Base-by-base conservation (phyloP, 1,140 invertebrate genomes). In the Saccostrea glomerata region DNA sequence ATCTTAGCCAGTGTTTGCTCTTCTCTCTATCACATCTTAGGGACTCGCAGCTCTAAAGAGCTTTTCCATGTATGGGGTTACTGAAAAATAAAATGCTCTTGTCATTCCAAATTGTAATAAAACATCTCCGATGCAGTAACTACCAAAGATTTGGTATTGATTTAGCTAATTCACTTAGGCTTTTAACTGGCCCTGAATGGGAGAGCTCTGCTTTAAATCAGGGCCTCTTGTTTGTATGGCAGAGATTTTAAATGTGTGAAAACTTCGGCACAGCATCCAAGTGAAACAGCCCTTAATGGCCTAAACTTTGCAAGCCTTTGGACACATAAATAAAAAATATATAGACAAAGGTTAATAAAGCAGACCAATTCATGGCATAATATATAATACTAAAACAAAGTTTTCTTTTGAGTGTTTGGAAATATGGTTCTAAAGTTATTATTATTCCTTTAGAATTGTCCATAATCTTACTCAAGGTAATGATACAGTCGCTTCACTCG, bases 71-170 rank as follows among this genome's bases (percentile, higher is more conserved):
- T 77, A 77, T 30, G 23, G 70, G 70, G 70, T 77, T 77, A 77
- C 70, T 13, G 70, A 77, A 77, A 77, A 77, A 77, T 36, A 77
- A 77, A 77, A 77, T 77, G 70, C 70, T 77, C 70, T 77, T 77
- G 70, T 77, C 70, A 77, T 77, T 77, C 70, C 25, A 77, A 77
- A 77, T 77, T 77, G 70, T 77, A 77, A 77, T 77, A 77, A 77
- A 77, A 77, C 70, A 77, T 77, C 70, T 77, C 70, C 13, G 70
- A 40, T 36, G 23, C 70, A 77, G 70, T 77, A 77, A 77, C 70
- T 77, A 77, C 70, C 25, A 77, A 77, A 77, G 70, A 77, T 77
- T 30, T 77, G 70, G 70, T 77, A 77, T 77, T 77, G 70, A 77
- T 77, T 77, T 77, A 77, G 70, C 25, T 77, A 77, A 77, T 77